phyloP scores from a whole-genome alignment of 2,113 vertebrate genomes.

The Pachycephala philippinensis region DNA sequence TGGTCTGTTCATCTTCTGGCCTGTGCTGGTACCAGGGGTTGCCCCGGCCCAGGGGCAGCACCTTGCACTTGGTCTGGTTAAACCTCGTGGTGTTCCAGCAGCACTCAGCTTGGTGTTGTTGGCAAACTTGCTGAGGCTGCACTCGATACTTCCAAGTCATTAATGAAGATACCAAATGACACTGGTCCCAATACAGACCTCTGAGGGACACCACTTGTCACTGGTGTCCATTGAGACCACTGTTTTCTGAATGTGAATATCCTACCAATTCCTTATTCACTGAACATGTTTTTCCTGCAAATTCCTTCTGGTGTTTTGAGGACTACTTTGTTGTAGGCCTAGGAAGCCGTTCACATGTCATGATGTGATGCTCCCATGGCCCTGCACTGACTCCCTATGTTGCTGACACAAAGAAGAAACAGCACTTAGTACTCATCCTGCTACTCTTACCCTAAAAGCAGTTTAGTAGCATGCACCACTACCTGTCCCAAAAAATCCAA shows the following conservation, averaged over 20 bases:
- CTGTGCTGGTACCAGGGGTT: background rate
- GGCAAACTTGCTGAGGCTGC: background rate
- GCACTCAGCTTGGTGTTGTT: background rate
- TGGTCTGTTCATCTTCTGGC: background rate
- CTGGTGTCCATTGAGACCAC: background rate
- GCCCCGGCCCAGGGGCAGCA: background rate
- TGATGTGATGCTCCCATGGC: background rate
- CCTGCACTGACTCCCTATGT: background rate
- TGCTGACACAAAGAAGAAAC: background rate
- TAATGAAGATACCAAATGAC: background rate
- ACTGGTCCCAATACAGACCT: background rate
- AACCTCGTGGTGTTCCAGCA: background rate
- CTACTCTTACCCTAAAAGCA: background rate
- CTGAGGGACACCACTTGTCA: background rate
- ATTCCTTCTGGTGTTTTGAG: background rate
- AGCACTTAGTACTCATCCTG: background rate
- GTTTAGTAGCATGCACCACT: background rate
- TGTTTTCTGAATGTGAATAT: background rate
- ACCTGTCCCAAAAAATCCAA: background rate
- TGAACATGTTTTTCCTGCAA: background rate
- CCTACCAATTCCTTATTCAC: background rate
- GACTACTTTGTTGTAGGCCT: background rate
- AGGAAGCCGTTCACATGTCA: background rate
- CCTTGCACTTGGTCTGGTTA: background rate
- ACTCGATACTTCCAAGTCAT: accelerated